phyloP scores from a whole-genome alignment of 2,113 vertebrate species.

The Phyllostomus hastatus region DNA sequence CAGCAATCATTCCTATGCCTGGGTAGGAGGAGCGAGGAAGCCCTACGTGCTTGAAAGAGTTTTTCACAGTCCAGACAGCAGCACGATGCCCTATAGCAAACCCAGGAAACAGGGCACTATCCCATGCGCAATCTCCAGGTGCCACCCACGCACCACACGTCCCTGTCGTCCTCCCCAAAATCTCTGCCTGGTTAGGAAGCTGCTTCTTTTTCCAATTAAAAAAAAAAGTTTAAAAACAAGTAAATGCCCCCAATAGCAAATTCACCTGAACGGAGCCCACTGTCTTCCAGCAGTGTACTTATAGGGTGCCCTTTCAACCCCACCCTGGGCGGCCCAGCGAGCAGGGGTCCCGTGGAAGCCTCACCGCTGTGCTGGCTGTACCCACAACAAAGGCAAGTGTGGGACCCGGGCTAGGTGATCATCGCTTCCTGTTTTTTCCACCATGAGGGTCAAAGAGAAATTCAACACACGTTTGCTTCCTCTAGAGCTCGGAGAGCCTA shows the following conservation, averaged over 20 bases:
- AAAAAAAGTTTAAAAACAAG: constrained; percentile 37
- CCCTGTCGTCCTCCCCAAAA: fast-evolving
- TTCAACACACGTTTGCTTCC: constrained; percentile 40
- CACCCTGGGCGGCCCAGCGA: background rate
- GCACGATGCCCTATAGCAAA: background rate
- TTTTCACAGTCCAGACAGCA: background rate
- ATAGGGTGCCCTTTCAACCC: constrained; percentile 17
- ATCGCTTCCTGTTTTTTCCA: constrained; percentile 61
- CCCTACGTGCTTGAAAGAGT: background rate
- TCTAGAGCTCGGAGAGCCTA: constrained; percentile 8
- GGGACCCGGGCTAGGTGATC: constrained; percentile 6
- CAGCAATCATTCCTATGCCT: background rate
- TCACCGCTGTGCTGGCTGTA: background rate
- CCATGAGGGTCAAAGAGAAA: constrained; percentile 38
- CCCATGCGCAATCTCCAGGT: background rate
- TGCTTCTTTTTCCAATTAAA: background rate
- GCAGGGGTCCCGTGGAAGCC: background rate
- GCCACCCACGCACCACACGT: background rate
- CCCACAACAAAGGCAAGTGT: constrained; percentile 20
- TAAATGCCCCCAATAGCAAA: background rate
- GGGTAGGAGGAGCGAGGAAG: background rate
- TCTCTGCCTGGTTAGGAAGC: background rate
- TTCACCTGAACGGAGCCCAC: background rate
- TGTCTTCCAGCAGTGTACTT: background rate
- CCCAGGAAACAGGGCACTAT: background rate